Conservation (phyloP, 2,888 invertebrate genomes). For the Oeneis ivallda region DNA sequence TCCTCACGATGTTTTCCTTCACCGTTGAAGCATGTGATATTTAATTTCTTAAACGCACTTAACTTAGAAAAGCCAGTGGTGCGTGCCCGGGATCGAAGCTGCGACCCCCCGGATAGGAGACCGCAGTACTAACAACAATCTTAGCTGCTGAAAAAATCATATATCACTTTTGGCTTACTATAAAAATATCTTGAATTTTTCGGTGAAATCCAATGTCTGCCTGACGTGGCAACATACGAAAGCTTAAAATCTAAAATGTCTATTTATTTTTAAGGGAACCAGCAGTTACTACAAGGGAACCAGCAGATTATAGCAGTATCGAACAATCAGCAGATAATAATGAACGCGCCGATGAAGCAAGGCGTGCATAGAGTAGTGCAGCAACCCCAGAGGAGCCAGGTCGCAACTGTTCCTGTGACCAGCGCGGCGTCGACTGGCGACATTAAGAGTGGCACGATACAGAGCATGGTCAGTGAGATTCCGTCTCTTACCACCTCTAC, state of each 20-base stretch:
- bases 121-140: too few species aligned
- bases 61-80: too few species aligned
- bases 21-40: too few species aligned
- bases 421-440: constrained; percentile 51
- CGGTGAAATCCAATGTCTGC: too few species aligned
- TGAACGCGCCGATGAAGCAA: constrained; percentile 65
- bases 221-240: background rate
- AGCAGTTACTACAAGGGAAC: constrained; percentile 60
- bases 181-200: too few species aligned
- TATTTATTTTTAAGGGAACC: constrained; percentile 46
- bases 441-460: constrained; percentile 58
- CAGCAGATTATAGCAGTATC: constrained; percentile 71
- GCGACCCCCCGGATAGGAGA: too few species aligned
- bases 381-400: constrained; percentile 60
- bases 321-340: constrained; percentile 69
- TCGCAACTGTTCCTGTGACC: constrained; percentile 45
- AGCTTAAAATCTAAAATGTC: background rate
- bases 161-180: too few species aligned
- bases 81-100: too few species aligned
- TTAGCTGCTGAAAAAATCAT: too few species aligned
- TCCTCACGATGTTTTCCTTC: too few species aligned
- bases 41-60: too few species aligned
- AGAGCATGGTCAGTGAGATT: constrained; percentile 52
- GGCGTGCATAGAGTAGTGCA: constrained; percentile 61
- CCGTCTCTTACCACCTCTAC: background rate